Evolutionary conservation across 2,888 invertebrate species (phyloP).

Genomic region (Tethea ocularis): DNA sequence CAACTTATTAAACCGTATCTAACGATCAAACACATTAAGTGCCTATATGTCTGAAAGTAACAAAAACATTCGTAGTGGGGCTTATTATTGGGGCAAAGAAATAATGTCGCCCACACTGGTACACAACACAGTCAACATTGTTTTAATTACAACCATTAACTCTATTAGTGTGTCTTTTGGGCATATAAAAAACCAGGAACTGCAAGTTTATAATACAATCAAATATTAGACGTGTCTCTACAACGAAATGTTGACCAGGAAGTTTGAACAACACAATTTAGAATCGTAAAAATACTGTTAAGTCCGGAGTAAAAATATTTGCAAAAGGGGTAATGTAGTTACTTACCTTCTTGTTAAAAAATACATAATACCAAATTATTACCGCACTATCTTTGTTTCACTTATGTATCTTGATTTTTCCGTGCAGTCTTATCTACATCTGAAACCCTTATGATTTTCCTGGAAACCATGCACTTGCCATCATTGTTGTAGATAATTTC

Average conservation of each 20-base stretch:
- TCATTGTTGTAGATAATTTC: too few species aligned
- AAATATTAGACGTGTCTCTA: background rate
- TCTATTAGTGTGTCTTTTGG: too few species aligned
- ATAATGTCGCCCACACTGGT: too few species aligned
- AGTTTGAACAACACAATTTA: conserved; percentile 1
- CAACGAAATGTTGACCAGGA: background rate
- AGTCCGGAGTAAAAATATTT: background rate
- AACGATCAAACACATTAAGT: too few species aligned
- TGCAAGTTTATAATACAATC: background rate
- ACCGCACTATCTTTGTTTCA: background rate
- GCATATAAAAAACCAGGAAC: background rate
- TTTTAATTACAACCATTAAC: background rate
- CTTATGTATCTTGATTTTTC: background rate
- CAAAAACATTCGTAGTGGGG: too few species aligned
- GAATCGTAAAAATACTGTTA: background rate
- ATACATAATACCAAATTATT: background rate
- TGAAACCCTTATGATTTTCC: too few species aligned
- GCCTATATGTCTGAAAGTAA: too few species aligned
- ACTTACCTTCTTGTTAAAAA: background rate
- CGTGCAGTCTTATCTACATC: too few species aligned
- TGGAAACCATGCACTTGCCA: too few species aligned
- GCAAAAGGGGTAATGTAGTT: background rate
- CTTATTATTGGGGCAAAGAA: too few species aligned
- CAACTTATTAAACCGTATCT: too few species aligned
- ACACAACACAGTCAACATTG: too few species aligned